These are phyloP conservation scores for Pangasianodon gigas DNA, from an alignment of 2,113 vertebrate species.

Conservation along the genomic window DNA sequence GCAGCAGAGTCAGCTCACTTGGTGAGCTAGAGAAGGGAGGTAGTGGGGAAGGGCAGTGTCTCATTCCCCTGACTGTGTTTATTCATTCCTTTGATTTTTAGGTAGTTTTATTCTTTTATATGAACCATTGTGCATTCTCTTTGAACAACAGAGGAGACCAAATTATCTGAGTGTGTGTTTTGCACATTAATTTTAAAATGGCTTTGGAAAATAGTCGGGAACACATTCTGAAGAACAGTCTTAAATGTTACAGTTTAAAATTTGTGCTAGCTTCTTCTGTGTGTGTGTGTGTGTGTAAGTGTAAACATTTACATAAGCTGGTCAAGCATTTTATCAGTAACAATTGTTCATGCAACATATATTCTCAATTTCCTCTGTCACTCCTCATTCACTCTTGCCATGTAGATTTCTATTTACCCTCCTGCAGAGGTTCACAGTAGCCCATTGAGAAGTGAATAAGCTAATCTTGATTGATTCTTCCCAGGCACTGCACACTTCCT, in stretches of 20 bases:
- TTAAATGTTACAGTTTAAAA: neutral
- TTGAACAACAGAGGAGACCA: conserved; percentile 14
- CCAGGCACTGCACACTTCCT: conserved; percentile 47
- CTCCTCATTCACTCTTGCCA: neutral
- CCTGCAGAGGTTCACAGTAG: conserved; percentile 64
- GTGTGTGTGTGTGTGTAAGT: neutral
- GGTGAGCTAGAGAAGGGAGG: conserved; percentile 65
- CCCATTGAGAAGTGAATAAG: conserved; percentile 58
- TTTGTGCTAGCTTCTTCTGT: neutral
- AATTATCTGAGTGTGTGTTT: neutral
- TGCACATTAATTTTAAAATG: too few relatives aligned
- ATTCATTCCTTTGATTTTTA: conserved; percentile 52
- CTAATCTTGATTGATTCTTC: conserved; percentile 70
- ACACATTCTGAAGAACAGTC: conserved; percentile 3
- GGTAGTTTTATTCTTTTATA: conserved; percentile 30
- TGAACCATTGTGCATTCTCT: conserved; percentile 17
- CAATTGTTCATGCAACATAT: conserved; percentile 21
- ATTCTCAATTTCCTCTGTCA: neutral
- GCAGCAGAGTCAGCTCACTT: conserved; percentile 72
- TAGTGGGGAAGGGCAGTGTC: conserved; percentile 36
- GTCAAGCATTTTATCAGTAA: conserved; percentile 35
- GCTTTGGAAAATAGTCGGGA: conserved; percentile 6
- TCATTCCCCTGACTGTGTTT: conserved; percentile 48
- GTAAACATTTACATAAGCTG: neutral
- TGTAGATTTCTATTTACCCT: conserved; percentile 64